Conservation (phyloP, 2,888 invertebrate genomes). For the Nephrotoma guestfalica region DNA sequence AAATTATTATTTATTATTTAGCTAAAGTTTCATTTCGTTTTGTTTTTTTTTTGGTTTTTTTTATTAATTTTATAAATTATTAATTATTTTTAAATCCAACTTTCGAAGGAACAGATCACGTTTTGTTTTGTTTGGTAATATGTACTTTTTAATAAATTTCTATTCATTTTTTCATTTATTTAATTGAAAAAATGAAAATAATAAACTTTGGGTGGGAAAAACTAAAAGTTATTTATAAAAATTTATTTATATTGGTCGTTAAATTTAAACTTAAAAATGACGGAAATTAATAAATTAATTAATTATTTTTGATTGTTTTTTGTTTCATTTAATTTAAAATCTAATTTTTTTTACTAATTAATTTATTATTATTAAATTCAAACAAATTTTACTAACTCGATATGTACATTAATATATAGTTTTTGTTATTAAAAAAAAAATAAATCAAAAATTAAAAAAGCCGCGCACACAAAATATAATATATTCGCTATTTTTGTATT, state of each 20-base stretch:
- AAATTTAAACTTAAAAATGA: not conserved
- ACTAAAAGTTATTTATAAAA: not conserved
- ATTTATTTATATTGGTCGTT: not conserved
- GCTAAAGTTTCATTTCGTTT: not conserved
- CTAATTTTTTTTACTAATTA: not conserved
- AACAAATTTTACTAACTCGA: not conserved
- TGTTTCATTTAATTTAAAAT: not conserved
- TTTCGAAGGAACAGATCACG: slow-evolving; percentile 7
- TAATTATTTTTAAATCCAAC: slow-evolving; percentile 2
- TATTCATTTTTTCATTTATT: not conserved
- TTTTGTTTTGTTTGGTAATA: not conserved
- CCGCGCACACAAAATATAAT: not conserved
- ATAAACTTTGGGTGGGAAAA: not conserved
- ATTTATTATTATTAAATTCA: not conserved
- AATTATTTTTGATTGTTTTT: not conserved
- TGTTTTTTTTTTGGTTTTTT: not conserved
- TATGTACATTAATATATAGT: not conserved
- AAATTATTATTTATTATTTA: not conserved
- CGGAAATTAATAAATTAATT: not conserved
- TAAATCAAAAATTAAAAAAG: not conserved
- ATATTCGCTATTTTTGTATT: not conserved
- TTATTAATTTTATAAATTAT: slow-evolving; percentile 3
- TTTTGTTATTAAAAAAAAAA: not conserved
- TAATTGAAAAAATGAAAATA: not conserved
- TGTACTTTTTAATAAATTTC: not conserved